Conservation (phyloP, 37 sponge, comb jelly and placozoan genomes). For the Bolinopsis microptera region DNA sequence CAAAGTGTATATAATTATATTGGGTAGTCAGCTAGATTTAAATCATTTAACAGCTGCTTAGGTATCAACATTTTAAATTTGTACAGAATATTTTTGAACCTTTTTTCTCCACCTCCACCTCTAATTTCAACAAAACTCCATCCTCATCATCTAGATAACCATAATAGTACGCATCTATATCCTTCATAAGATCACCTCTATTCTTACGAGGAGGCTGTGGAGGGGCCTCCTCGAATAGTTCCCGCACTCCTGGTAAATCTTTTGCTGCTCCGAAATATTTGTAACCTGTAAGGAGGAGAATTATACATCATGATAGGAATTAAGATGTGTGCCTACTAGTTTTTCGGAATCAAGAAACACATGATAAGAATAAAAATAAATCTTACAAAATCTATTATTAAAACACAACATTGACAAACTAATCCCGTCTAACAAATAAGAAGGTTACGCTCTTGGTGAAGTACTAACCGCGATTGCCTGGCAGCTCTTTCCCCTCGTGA, state of each 20-base stretch:
- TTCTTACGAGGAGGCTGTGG: constrained; percentile 78
- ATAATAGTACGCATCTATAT: constrained; percentile 96
- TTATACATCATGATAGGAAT: background rate
- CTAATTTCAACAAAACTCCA: constrained; percentile 82
- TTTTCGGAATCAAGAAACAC: no score
- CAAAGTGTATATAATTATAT: no score
- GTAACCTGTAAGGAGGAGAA: background rate
- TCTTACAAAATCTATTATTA: no score
- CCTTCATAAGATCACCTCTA: constrained; percentile 79
- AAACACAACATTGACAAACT: no score
- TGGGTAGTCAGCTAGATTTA: no score
- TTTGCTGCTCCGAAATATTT: constrained; percentile 97
- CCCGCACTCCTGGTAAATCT: constrained; percentile 96
- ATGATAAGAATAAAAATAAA: no score
- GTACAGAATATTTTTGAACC: constrained; percentile 70
- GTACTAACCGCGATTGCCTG: constrained; percentile 76
- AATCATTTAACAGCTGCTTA: no score
- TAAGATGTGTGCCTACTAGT: no score
- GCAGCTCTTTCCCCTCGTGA: constrained; percentile 92
- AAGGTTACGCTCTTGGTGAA: no score
- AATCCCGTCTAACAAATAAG: no score
- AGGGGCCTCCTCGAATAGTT: constrained; percentile 85
- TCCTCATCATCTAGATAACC: constrained; percentile 99
- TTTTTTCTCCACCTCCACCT: constrained; percentile 81
- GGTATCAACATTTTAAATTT: no score